Evolutionary conservation across 2,113 vertebrate genomes (phyloP), one percentile per base, ranked within the genome.

Genomic region (Turdus rufiventris): DNA sequence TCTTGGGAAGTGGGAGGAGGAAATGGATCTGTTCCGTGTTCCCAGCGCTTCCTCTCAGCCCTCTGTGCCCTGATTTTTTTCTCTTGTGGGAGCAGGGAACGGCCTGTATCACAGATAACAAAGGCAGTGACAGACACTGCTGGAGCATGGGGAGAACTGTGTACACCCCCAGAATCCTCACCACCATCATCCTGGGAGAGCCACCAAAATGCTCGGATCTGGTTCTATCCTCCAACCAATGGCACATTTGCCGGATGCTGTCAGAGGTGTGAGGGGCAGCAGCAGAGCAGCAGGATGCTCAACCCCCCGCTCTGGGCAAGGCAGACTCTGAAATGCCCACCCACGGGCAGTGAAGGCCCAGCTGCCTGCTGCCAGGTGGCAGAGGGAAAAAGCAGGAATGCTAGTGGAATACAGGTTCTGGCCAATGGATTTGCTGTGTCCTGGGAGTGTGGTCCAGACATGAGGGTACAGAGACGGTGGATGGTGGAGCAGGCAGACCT

Each of bases 1-100:
- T 91, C 91, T 83, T 76, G 79, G 93, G 93, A 96, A 94, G 79
- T 3, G 1, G 71, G 75, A 94, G 91, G 67, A 92, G 75, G 91
- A 92, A 94, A 74, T 14, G 5, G 83, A 82, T 82, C 93, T 82
- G 91, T 83, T 85, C 79, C 29, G 0, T 85, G 91, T 94, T 88
- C 83, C 79, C 5, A 0, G 33, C 1, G 3, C 47, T 95, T 95
- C 94, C 92, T 92, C 48, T 74, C 10, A 6, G 34, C 53, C 51
- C 42, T 13, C 2, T 2, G 0, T 6, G 18, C 31, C 60, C 70
- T 3, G 4, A 11, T 1, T 29, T 51, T 20, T 61, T 74, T 31
- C 18, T 42, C 50, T 28, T 28, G 82, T 40, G 51, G n/a, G 63
- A 91, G 68, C 65, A 14, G 47, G 51, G 83, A 90, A 42, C 51